Base-by-base conservation (phyloP, 2,888 invertebrate genomes). In the Torymus auratus region DNA sequence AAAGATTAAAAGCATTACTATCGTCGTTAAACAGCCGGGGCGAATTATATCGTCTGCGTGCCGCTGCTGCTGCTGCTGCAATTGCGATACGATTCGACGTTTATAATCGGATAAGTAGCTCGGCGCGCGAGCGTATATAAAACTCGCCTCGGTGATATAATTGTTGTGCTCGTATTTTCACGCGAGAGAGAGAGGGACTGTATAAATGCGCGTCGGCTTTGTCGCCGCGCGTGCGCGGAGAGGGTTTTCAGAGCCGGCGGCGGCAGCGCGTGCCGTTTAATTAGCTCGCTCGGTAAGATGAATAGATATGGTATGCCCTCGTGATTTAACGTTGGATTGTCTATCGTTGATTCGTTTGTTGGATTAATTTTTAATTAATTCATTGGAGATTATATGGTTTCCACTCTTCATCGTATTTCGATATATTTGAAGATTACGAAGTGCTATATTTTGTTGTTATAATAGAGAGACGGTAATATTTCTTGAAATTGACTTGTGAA, bases 71-170 rank as follows among this genome's bases (percentile, higher is more conserved):
- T 17, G 64, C 58, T 73, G 76, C 60, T 53, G 58, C 69, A 60
- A 79, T 82, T 77, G 77, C 82, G 82, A 82, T 77, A 76, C 64
- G 71, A 78, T 71, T 78, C 69, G 79, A 77, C 70, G 75, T 73
- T 80, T 80, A 82, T 82, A 82, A 82, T 82, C 82, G 77, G 80
- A 80, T 80, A 80, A 82, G 77, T 61, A 77, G 17, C 58, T 55
- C 74, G 69, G 23, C 50, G 65, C 5, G n/a, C 17, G n/a, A 52
- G 62, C 10, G 15, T 28, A 15, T 53, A 50, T 62, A 69, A 60
- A 55, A 53, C 61, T 67, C 7, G 28, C 61, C 41, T 71, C 53
- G 52, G 28, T 28, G 64, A 58, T 15, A 64, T 64, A 58, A 79
- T 78, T 78, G 71, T 60, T 72, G 67, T 53, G 65, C 52, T 23